A percentile compares a stretch with the other conserved stretches of the same genome.
Evolutionary conservation across 2,113 vertebrate genomes (phyloP).

Genomic region (Ascaphus truei): DNA sequence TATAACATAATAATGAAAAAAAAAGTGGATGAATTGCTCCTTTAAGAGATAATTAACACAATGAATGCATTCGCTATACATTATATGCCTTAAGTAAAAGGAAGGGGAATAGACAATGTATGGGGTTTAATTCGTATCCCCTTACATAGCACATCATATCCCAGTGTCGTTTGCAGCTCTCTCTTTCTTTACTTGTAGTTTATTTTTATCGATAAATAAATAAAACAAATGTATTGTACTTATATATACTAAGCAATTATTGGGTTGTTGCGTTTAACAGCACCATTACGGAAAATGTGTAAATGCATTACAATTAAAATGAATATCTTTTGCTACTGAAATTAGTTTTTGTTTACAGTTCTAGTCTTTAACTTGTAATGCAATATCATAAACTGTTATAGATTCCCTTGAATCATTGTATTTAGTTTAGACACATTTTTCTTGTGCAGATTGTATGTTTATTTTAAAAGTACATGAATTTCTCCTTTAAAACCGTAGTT

Average conservation of each 20-base stretch:
- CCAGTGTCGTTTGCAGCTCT: no score
- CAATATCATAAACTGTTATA: constrained; percentile 6
- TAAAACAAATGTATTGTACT: not conserved
- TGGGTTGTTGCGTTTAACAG: constrained; percentile 21
- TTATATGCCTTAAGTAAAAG: no score
- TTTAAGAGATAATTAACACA: no score
- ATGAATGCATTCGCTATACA: no score
- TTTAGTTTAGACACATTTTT: not conserved
- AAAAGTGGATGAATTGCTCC: no score
- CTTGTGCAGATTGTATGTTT: not conserved
- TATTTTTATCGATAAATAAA: not conserved
- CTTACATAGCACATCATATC: no score
- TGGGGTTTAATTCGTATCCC: no score
- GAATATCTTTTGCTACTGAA: constrained; percentile 5
- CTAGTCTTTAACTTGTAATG: constrained; percentile 31
- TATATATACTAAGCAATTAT: constrained; percentile 1
- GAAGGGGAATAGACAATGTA: no score
- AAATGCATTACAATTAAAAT: not conserved
- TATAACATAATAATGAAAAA: no score
- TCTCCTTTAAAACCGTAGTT: no score
- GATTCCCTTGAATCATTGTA: not conserved
- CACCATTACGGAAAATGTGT: not conserved
- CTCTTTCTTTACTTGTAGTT: no score
- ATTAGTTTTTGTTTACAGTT: constrained; percentile 29
- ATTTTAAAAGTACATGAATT: no score